A percentile compares a stretch with the other conserved stretches of the same genome.
Evolutionary conservation across 2,113 vertebrate genomes (phyloP).

Genomic region (Erythrocercus mccallii): DNA sequence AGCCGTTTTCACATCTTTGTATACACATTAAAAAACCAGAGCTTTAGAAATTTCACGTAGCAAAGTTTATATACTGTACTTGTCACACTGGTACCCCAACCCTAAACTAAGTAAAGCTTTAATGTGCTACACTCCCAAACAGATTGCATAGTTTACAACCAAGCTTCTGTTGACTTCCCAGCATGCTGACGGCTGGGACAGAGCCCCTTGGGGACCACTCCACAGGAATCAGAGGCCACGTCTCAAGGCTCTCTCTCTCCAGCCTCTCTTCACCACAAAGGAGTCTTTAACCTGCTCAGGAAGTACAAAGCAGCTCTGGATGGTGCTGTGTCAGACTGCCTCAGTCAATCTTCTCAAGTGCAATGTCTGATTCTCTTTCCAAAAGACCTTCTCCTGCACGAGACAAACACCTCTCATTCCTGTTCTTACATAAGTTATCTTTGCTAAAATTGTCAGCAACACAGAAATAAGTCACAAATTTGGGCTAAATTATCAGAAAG

Average conservation of each 20-base stretch:
- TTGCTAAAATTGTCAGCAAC: neutral
- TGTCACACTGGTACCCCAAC: neutral
- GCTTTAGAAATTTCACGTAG: neutral
- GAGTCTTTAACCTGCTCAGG: neutral
- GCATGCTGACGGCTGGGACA: neutral
- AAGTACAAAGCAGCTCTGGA: neutral
- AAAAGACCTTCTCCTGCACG: neutral
- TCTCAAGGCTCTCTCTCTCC: neutral
- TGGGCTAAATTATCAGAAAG: neutral
- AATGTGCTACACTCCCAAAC: neutral
- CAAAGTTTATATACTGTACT: neutral
- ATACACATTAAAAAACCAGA: neutral
- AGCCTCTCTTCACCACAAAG: neutral
- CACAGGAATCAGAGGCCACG: fast-evolving
- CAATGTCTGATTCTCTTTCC: neutral
- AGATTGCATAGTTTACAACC: neutral
- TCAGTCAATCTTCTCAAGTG: fast-evolving
- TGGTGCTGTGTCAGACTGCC: neutral
- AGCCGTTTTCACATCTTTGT: neutral
- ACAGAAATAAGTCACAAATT: neutral
- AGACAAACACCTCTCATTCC: neutral
- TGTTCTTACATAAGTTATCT: neutral
- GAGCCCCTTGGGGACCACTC: neutral
- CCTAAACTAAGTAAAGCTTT: neutral
- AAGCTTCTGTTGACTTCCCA: neutral